phyloP scores from a whole-genome alignment of 1,140 invertebrate genomes.

The Pectinophora gossypiella region DNA sequence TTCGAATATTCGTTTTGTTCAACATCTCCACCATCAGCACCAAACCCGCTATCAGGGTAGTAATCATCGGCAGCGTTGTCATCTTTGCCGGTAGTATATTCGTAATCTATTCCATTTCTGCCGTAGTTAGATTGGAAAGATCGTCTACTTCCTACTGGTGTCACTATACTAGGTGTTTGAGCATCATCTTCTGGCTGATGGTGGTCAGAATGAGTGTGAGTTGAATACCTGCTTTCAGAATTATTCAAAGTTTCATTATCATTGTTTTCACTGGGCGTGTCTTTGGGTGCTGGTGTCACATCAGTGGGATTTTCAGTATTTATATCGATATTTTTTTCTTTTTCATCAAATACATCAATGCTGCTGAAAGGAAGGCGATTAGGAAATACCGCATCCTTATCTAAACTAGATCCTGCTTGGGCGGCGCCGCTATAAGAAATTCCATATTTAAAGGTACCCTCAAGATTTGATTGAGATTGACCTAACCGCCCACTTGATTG shows the following conservation, averaged over 20 bases:
- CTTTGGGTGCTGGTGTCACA: constrained; percentile 54
- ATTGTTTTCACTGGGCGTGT: constrained; percentile 12
- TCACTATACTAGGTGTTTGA: constrained; percentile 16
- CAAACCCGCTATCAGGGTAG: constrained; percentile 45
- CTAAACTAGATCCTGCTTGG: constrained; percentile 85
- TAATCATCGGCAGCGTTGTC: constrained; percentile 62
- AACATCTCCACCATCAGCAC: constrained; percentile 60
- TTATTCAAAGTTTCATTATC: constrained; percentile 19
- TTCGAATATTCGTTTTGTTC: constrained; percentile 77
- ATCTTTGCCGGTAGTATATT: constrained; percentile 54
- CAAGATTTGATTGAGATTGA: constrained; percentile 87
- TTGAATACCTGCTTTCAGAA: constrained; percentile 33
- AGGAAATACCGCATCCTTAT: constrained; percentile 63
- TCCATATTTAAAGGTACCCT: constrained; percentile 85
- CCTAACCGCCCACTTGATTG: constrained; percentile 84
- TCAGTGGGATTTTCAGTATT: constrained; percentile 59
- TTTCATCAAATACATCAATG: constrained; percentile 64
- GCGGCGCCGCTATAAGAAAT: constrained; percentile 88
- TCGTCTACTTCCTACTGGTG: constrained; percentile 37
- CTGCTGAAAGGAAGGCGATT: constrained; percentile 59
- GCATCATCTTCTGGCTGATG: constrained; percentile 31
- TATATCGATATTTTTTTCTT: constrained; percentile 63
- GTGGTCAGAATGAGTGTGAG: constrained; percentile 52
- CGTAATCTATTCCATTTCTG: constrained; percentile 42
- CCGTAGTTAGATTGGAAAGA: constrained; percentile 43